phyloP scores from a whole-genome alignment of 1,140 invertebrate species.

The Plutomurus gul region DNA sequence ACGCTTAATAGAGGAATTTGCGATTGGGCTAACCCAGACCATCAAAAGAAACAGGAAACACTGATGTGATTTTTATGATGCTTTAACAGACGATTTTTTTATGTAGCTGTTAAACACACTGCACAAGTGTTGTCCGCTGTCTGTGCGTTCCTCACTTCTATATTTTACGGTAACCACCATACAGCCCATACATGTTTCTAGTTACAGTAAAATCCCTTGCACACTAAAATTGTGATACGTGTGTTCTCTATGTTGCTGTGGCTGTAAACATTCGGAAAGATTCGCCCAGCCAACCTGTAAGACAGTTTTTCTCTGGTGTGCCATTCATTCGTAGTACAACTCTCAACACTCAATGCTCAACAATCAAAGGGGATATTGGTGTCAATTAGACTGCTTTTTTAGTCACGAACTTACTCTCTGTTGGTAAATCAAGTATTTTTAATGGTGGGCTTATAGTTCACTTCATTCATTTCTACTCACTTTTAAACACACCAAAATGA shows the following conservation, averaged over 20 bases:
- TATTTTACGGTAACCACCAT: too few species aligned
- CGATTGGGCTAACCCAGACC: not conserved
- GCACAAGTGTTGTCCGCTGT: too few species aligned
- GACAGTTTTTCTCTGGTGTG: not conserved
- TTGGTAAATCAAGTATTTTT: constrained; percentile 13
- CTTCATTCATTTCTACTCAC: constrained; percentile 7
- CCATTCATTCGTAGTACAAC: not conserved
- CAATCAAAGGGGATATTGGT: constrained; percentile 10
- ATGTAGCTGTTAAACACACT: too few species aligned
- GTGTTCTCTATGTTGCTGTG: too few species aligned
- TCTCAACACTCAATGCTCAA: constrained; percentile 20
- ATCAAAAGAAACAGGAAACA: not conserved
- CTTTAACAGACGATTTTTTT: not conserved
- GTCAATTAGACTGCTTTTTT: constrained; percentile 29
- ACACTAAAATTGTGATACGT: too few species aligned
- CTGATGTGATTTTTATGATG: not conserved
- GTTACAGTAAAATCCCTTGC: too few species aligned
- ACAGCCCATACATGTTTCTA: too few species aligned
- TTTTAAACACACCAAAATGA: too few species aligned
- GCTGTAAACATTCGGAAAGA: too few species aligned
- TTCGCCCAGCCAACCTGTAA: too few species aligned
- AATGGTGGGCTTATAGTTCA: not conserved
- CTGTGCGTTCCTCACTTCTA: too few species aligned
- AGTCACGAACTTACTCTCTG: constrained; percentile 13
- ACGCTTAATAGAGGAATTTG: not conserved